Base-by-base conservation (phyloP, 2,797 vertebrate genomes). In the Anabacerthia variegaticeps region DNA sequence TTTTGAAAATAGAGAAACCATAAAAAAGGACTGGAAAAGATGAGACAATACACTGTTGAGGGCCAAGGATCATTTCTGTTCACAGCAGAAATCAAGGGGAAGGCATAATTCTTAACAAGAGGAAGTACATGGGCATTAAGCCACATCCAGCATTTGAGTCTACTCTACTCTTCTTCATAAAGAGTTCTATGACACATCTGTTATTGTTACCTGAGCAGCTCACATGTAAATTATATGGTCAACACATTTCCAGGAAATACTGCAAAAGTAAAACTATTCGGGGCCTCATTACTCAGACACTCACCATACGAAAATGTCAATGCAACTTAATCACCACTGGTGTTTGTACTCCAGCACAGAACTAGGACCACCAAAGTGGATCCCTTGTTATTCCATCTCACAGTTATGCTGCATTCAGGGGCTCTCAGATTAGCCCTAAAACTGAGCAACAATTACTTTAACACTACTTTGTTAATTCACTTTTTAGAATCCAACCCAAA, bases 191-290 rank as follows among this genome's bases (percentile, higher is more conserved):
- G 94, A 96, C 62, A 21, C 94, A 92, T 55, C 43, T 71, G 32
- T 74, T 89, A 63, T 46, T 84, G 80, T n/a, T n/a, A 79, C 52
- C 86, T 39, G 48, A 85, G 78, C 52, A 66, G 27, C 46, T 82
- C 30, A 46, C 39, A 19, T 61, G 46, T 55, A 87, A 94, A 94
- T 92, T 86, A 92, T 3, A 82, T 7, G 19, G 75, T 52, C 44
- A 77, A 87, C 39, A 68, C 54, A 58, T 71, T 30, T 83, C 75
- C 93, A 95, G 93, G 92, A 96, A 96, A 94, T 87, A 51, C 77
- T 74, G 58, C 71, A 91, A 92, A 95, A 96, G 59, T 21, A 74
- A 71, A 95, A 87, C 59, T 73, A 86, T 81, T 56, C 74, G 34
- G 27, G 61, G 55, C 46, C 78, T 74, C 41, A 55, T 87, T 80